Conservation (phyloP, 2,888 invertebrate genomes). For the Eupithecia centaureata region DNA sequence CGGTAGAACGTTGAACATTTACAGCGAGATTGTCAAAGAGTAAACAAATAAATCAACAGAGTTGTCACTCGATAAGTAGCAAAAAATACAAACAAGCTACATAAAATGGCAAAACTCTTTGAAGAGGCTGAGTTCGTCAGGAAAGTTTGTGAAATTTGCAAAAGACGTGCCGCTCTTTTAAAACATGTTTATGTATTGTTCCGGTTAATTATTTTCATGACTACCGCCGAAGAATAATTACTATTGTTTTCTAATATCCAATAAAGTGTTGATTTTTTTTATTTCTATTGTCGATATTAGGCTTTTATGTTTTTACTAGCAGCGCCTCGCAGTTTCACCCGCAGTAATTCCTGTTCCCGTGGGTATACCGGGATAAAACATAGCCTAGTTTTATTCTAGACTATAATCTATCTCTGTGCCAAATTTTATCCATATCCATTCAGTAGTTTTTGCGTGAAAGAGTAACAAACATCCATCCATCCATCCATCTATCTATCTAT, state of each 20-base stretch:
- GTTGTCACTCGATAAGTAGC: constrained; percentile 32
- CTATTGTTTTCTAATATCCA: neutral
- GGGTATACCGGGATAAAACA: too few relatives aligned
- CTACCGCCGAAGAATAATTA: neutral
- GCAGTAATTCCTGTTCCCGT: too few relatives aligned
- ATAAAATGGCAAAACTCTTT: constrained; percentile 54
- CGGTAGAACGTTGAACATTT: constrained; percentile 14
- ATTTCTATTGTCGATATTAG: too few relatives aligned
- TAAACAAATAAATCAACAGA: constrained; percentile 41
- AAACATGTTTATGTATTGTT: neutral
- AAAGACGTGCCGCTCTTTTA: constrained; percentile 27
- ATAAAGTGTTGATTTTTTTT: too few relatives aligned
- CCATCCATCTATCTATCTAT: too few relatives aligned
- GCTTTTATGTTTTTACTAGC: too few relatives aligned
- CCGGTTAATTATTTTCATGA: neutral
- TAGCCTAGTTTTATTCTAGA: too few relatives aligned
- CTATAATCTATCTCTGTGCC: too few relatives aligned
- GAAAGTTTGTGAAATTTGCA: constrained; percentile 60
- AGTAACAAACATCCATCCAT: too few relatives aligned
- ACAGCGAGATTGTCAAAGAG: constrained; percentile 33
- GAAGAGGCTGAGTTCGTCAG: constrained; percentile 57
- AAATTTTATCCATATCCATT: too few relatives aligned
- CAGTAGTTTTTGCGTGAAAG: too few relatives aligned
- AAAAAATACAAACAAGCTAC: constrained; percentile 47
- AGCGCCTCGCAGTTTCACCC: too few relatives aligned